Evolutionary conservation across 2,113 vertebrate species (phyloP).

Genomic region (Amia ocellicauda): DNA sequence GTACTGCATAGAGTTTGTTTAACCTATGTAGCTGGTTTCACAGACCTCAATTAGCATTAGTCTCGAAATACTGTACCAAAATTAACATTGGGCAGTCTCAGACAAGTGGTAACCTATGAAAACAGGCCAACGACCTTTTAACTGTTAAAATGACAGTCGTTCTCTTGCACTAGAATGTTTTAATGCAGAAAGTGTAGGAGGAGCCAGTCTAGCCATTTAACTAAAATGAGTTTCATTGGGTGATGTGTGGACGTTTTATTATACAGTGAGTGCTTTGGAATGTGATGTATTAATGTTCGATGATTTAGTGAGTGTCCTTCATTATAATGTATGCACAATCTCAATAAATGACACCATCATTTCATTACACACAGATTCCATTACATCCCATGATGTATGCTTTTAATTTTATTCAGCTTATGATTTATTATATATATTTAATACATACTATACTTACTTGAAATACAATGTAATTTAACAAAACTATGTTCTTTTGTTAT

Average conservation of each 20-base stretch:
- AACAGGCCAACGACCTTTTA: no score
- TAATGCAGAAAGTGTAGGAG: no score
- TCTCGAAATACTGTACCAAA: no score
- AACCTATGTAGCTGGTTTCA: no score
- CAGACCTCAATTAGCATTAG: no score
- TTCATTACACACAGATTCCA: constrained; percentile 39
- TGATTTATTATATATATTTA: constrained; percentile 43
- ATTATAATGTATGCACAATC: constrained; percentile 22
- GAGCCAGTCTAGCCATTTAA: background rate
- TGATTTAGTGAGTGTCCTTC: constrained; percentile 22
- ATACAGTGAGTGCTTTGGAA: constrained; percentile 41
- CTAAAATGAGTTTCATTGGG: constrained; percentile 6
- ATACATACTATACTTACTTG: constrained; percentile 20
- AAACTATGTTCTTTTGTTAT: background rate
- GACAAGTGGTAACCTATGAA: no score
- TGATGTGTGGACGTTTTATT: constrained; percentile 48
- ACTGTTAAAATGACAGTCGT: background rate
- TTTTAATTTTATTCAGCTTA: constrained; percentile 44
- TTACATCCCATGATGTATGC: constrained; percentile 44
- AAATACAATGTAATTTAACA: constrained; percentile 31
- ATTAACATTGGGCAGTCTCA: no score
- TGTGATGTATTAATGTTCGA: constrained; percentile 45
- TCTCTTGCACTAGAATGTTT: background rate
- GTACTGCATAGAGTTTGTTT: no score
- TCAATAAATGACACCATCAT: constrained; percentile 40